These are phyloP conservation scores for Macrosiphum euphorbiae DNA, from an alignment of 2,888 invertebrate genomes.

Conservation along the genomic window DNA sequence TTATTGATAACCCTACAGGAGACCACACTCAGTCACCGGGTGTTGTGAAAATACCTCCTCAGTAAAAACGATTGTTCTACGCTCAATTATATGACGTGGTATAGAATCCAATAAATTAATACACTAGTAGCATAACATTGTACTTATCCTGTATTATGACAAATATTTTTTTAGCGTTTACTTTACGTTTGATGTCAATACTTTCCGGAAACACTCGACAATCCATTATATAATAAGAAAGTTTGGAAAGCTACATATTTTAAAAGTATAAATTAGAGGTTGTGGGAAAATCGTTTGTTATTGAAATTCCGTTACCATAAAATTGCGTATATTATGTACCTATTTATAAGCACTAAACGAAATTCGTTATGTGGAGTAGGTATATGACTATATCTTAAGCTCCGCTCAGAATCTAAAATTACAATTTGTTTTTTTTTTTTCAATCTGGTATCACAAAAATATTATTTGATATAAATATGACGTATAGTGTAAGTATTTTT, in stretches of 20 bases:
- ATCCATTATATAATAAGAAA: not conserved
- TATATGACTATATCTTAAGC: too few relatives aligned
- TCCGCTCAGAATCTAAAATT: not conserved
- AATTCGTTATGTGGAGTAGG: not conserved
- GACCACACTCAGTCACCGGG: not conserved
- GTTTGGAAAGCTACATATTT: not conserved
- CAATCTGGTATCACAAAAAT: not conserved
- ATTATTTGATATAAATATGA: not conserved
- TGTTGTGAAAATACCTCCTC: not conserved
- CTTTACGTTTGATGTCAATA: not conserved
- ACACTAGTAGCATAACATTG: not conserved
- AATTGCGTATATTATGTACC: too few relatives aligned
- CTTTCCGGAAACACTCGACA: not conserved
- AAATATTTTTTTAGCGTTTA: not conserved
- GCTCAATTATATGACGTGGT: not conserved
- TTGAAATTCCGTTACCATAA: not conserved
- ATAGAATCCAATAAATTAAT: not conserved
- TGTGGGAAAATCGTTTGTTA: not conserved
- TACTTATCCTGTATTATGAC: not conserved
- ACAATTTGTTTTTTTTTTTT: not conserved
- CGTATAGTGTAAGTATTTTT: not conserved
- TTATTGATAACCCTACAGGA: not conserved
- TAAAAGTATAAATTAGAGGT: not conserved
- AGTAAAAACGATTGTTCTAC: not conserved
- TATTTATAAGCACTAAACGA: not conserved